Evolutionary conservation across 2,113 vertebrate genomes (phyloP), one percentile per base, ranked within the genome.

Genomic region (Physeter macrocephalus): DNA sequence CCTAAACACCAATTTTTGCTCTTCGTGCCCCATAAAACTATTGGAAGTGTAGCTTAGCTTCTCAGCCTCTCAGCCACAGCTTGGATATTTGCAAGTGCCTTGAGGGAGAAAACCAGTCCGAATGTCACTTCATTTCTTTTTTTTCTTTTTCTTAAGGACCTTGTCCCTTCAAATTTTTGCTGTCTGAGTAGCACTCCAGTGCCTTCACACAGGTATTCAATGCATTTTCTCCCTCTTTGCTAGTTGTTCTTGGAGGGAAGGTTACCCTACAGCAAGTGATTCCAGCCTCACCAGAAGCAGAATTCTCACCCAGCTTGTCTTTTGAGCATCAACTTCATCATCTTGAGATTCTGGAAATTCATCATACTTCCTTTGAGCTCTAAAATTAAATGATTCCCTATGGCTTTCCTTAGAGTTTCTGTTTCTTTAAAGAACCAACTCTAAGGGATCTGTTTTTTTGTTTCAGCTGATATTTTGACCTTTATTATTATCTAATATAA

Each of bases 381-480:
- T 67, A 80, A 94, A 92, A 46, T 87, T 80, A 95, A 92, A 92
- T 78, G 74, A 82, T 74, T 62, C 34, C 43, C 10, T 49, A 36
- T 64, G 66, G 81, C 54, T 54, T n/a, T 81, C 43, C 39, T 80
- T 64, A 31, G 18, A 66, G 72, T 94, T 93, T 39, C 39, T 82
- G 1, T 91, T 87, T 84, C 36, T 23, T 93, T 82, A 61, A 46
- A 82, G 20, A 78, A 43, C 8, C 31, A 74, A 62, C 34, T 27
- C 43, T 41, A 34, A 29, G 54, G 11, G 7, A 88, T 91, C 14
- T 25, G 2, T 69, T 75, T 71, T 59, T 69, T 81, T 82, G 23
- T 82, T 85, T 88, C 94, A 88, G 36, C 57, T 94, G 77, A 90
- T 21, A 87, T 21, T 95, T 94, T 93, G 18, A 41, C 69, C 62